Base-by-base conservation (phyloP, 2,113 vertebrate genomes). In the Myocastor coypus region DNA sequence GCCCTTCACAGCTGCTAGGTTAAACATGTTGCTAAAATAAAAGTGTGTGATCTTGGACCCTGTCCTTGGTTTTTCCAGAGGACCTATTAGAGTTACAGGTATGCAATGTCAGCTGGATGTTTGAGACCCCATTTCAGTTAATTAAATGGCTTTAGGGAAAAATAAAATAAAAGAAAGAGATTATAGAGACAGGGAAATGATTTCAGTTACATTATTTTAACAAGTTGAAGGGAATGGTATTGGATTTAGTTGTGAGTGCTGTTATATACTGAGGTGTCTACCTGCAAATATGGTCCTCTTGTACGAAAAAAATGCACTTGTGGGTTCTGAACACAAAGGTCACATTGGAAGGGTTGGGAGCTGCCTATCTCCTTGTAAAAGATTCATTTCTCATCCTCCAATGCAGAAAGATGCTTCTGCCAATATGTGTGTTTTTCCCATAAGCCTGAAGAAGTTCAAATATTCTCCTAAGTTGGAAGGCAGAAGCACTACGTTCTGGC, bases 21-120 rank as follows among this genome's bases (percentile, higher is more conserved):
- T 98, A 97, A 97, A 77, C 10, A 19, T 82, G 50, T 93, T 96
- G 22, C 52, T 96, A 92, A 97, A 95, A 95, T 91, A 52, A 52
- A 95, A 94, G 71, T 66, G 34, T 28, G 12, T 92, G 91, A 97
- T 97, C 90, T 87, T 94, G 82, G 83, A 92, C 7, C 19, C n/a
- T 94, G 52, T 92, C 95, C 97, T 98, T 97, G 88, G 69, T 96
- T 98, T 97, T 93, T 95, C 80, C 95, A 89, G 94, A 98, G 85
- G n/a, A 95, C 59, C 52, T 95, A 89, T 92, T 91, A 94, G 64
- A 83, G 46, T 71, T 97, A 52, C 89, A 77, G 89, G 26, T 96
- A 86, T 92, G 59, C 81, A 61, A 22, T 95, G 75, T 96, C 81
- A 91, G 34, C 83, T 97, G 40, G 30, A 71, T 93, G 30, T 91